Evolutionary conservation across 2,888 invertebrate genomes (phyloP).

Genomic region (Cheilosia grossa): DNA sequence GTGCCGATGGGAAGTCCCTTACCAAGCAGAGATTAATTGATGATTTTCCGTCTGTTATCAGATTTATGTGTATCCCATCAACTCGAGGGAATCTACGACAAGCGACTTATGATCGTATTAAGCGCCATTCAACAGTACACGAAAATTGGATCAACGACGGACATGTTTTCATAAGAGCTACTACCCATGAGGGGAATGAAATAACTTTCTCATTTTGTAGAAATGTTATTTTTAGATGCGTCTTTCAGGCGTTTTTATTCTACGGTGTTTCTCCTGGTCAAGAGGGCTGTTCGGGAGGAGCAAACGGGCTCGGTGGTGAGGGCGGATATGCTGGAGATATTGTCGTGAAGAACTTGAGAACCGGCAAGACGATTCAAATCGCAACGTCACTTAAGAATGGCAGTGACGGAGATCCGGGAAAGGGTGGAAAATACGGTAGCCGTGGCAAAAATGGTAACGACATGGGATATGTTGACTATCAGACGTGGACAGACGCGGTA

Average conservation of each 20-base stretch:
- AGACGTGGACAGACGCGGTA: background rate
- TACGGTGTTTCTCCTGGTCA: background rate
- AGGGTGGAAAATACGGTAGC: background rate
- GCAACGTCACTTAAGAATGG: background rate
- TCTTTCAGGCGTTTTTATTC: background rate
- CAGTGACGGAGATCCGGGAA: background rate
- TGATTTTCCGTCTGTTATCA: background rate
- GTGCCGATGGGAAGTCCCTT: slow-evolving; percentile 55
- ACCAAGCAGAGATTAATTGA: slow-evolving; percentile 1
- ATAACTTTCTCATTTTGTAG: background rate
- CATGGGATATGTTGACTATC: slow-evolving; percentile 11
- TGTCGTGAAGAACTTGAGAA: background rate
- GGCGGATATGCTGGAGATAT: background rate
- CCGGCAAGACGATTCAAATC: background rate
- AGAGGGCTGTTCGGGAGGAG: background rate
- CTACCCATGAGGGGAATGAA: background rate
- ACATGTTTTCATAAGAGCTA: background rate
- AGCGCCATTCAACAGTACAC: background rate
- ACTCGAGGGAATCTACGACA: background rate
- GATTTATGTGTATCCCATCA: background rate
- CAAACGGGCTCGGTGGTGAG: background rate
- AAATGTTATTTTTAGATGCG: background rate
- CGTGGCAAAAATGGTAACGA: slow-evolving; percentile 9
- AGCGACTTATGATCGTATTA: background rate
- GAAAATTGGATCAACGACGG: background rate